phyloP scores from a whole-genome alignment of 2,113 vertebrate genomes.

The Pituophis catenifer region DNA sequence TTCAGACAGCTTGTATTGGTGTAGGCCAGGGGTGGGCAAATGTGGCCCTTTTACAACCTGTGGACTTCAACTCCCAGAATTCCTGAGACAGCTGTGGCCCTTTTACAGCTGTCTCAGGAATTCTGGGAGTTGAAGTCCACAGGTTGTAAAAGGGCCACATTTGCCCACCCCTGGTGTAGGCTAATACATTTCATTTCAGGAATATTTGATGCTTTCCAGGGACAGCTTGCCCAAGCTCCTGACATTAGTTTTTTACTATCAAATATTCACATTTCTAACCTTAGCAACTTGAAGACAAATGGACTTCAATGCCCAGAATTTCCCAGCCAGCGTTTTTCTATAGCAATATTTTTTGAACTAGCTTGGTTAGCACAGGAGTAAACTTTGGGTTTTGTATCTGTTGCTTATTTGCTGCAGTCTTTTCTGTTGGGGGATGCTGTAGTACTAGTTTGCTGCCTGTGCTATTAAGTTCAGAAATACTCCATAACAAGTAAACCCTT shows the following conservation, averaged over 20 bases:
- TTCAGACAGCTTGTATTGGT: background rate
- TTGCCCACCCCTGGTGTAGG: background rate
- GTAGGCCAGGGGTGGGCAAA: background rate
- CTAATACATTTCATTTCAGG: background rate
- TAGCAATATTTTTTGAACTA: background rate
- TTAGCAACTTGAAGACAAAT: background rate
- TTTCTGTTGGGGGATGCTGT: background rate
- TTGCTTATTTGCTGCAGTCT: background rate
- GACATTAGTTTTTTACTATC: background rate
- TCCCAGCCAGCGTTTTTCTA: background rate
- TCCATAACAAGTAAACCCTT: constrained; percentile 14
- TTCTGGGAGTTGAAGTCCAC: too few species aligned
- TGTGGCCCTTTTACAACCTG: too few species aligned
- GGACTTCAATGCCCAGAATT: too few species aligned
- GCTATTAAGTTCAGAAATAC: background rate
- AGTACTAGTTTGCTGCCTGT: background rate
- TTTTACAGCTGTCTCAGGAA: too few species aligned
- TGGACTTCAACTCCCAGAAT: too few species aligned
- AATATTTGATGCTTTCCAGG: background rate
- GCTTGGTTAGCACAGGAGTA: background rate
- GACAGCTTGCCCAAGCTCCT: background rate
- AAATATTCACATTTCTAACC: background rate
- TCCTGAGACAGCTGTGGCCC: too few species aligned
- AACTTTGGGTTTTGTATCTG: background rate
- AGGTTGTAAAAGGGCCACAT: too few species aligned